Conservation (phyloP, 2,113 vertebrate species). For the Limnothrissa miodon region DNA sequence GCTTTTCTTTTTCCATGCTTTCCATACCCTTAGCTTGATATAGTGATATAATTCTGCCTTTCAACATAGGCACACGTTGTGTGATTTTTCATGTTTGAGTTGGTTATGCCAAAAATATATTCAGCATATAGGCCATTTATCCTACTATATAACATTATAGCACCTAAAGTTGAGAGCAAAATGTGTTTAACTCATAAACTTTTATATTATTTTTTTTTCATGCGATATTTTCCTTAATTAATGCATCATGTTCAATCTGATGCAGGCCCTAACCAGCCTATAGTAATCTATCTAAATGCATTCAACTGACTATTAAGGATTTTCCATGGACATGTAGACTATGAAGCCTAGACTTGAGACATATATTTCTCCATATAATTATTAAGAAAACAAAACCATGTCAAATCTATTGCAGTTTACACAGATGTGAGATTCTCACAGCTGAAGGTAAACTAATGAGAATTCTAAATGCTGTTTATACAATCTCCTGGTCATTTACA, state of each 20-base stretch:
- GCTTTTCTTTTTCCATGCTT: conserved; percentile 19
- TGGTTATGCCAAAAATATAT: background rate
- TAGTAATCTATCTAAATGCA: background rate
- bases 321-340: background rate
- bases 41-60: background rate
- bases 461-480: background rate
- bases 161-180: background rate
- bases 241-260: background rate
- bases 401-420: background rate
- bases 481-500: background rate
- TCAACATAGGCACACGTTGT: background rate
- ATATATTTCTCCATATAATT: background rate
- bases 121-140: background rate
- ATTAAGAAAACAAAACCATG: background rate
- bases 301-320: background rate
- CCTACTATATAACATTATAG: background rate
- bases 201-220: no score
- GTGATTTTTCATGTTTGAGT: background rate
- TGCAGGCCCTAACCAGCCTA: background rate
- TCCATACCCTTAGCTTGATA: conserved; percentile 31
- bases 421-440: background rate
- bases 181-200: no score
- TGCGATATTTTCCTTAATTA: background rate
- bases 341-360: background rate
- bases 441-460: background rate